Evolutionary conservation across 2,113 vertebrate genomes (phyloP).

Genomic region (Trichomycterus rosablanca): DNA sequence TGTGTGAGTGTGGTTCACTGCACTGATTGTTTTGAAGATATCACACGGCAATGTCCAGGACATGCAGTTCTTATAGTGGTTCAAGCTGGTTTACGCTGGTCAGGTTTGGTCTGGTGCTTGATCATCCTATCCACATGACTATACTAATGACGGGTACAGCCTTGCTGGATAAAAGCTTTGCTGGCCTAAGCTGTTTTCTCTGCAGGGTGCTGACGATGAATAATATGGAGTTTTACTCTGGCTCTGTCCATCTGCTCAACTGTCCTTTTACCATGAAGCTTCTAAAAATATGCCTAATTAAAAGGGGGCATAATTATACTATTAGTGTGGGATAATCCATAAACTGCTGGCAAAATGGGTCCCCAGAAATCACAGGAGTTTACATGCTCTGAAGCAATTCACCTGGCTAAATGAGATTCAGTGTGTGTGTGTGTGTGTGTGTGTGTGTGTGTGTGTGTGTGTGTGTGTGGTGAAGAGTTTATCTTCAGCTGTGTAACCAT

Average conservation of each 20-base stretch:
- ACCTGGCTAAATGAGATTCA: neutral
- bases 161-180: no score
- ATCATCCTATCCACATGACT: no score
- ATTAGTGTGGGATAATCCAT: constrained; percentile 10
- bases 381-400: constrained; percentile 6
- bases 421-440: constrained; percentile 6
- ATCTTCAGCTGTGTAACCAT: constrained; percentile 21
- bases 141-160: no score
- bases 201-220: constrained; percentile 9
- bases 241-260: constrained; percentile 29
- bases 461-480: neutral
- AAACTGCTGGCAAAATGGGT: constrained; percentile 11
- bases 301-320: constrained; percentile 17
- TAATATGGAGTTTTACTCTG: constrained; percentile 12
- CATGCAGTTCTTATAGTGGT: no score
- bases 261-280: constrained; percentile 6
- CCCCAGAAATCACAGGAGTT: constrained; percentile 7
- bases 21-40: no score
- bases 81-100: no score
- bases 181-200: neutral
- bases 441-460: neutral
- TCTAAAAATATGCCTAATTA: constrained; percentile 37
- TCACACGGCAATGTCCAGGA: no score
- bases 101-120: no score
- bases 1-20: no score